Conservation (phyloP, 2,797 vertebrate species). For the Rhinoraja longicauda region DNA sequence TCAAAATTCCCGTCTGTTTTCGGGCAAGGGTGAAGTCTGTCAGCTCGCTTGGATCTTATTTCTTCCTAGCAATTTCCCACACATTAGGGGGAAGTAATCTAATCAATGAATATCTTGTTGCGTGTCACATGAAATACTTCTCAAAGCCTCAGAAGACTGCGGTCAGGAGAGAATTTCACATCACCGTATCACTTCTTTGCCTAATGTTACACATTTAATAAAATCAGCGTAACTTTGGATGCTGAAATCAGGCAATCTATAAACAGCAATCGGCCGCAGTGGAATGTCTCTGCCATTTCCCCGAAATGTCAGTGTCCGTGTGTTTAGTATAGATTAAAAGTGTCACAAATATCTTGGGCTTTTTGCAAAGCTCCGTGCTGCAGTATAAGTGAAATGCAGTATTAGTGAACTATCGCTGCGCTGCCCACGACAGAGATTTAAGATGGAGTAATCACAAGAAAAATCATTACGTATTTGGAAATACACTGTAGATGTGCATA, state of each 20-base stretch:
- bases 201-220: background rate
- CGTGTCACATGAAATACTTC: constrained; percentile 12
- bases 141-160: background rate
- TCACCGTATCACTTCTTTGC: background rate
- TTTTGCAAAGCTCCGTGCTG: background rate
- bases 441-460: background rate
- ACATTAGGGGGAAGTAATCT: background rate
- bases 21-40: background rate
- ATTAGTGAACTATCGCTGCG: background rate
- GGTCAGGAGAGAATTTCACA: background rate
- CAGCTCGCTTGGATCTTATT: background rate
- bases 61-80: background rate
- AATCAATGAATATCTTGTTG: background rate
- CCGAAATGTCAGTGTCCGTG: background rate
- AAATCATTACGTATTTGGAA: background rate
- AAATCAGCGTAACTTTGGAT: background rate
- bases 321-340: background rate
- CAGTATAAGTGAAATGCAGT: background rate
- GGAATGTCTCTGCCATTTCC: background rate
- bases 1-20: background rate
- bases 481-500: background rate
- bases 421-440: background rate
- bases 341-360: background rate
- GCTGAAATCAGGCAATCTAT: background rate
- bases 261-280: background rate